phyloP scores from a whole-genome alignment of 2,797 vertebrate genomes.

The Enteromius radiatus region DNA sequence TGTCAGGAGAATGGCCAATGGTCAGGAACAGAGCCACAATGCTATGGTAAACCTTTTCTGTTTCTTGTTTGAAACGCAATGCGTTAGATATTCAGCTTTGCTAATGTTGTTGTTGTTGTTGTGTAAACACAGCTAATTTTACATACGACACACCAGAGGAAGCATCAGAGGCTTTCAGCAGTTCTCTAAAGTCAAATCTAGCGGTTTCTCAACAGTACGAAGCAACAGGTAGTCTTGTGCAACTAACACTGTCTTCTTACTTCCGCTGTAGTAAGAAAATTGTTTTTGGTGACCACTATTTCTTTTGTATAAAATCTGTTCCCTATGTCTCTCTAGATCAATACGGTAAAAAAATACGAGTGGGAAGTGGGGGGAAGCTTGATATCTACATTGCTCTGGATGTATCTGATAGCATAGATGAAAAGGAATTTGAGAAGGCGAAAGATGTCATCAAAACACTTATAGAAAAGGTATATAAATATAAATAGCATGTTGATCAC shows the following conservation, averaged over 20 bases:
- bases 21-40: conserved; percentile 77
- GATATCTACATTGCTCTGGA: conserved; percentile 80
- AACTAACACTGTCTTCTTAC: background rate
- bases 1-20: conserved; percentile 73
- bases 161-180: conserved; percentile 55
- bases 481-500: background rate
- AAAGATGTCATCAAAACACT: conserved; percentile 66
- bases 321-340: conserved; percentile 45
- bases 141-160: conserved; percentile 62
- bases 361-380: conserved; percentile 69
- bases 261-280: background rate
- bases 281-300: background rate
- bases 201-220: conserved; percentile 34
- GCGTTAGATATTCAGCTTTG: background rate
- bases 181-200: conserved; percentile 56
- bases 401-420: conserved; percentile 72
- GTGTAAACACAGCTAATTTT: conserved; percentile 52
- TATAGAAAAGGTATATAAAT: conserved; percentile 74
- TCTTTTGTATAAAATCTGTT: background rate
- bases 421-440: conserved; percentile 58
- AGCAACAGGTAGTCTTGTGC: conserved; percentile 43
- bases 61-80: background rate
- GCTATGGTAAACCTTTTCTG: conserved; percentile 62
- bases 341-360: conserved; percentile 64
- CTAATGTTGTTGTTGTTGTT: conserved; percentile 26